Evolutionary conservation across 2,113 vertebrate species (phyloP), one percentile per base, ranked within the genome.

Genomic region (Pelobates fuscus): DNA sequence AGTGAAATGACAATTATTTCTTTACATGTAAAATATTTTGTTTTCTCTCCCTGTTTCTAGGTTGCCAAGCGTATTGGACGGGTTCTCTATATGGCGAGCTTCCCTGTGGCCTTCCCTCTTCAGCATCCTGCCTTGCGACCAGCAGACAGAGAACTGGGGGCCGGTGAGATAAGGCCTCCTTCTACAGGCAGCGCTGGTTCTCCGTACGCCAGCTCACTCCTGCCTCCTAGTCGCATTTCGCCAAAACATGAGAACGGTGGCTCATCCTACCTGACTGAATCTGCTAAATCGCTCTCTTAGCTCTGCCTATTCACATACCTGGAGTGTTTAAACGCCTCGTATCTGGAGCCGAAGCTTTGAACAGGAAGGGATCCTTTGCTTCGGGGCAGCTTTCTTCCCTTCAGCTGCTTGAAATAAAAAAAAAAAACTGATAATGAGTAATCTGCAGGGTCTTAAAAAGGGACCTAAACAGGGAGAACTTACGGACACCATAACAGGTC

Each of bases 51-150:
- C n/a, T n/a, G n/a, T n/a, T n/a, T 52, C 32, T 78, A 98, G 96
- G 96, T 98, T 2, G 96, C 96, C 61, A 93, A 92, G 55, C 88
- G 96, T 0, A 89, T 97, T 71, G 97, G 97, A 83, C 86, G 95
- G 24, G 91, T 98, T 41, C 92, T 98, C 82, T 99, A 93, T 85
- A 94, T 98, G 97, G 95, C 94, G 2, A 95, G 95, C 23, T 92
- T 98, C 79, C 97, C 97, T 0, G 80, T 97, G 91, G 91, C 95
- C 0, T 89, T 98, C 84, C 96, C 97, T 0, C 90, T 97, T 77
- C 94, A 94, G n/a, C 93, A 94, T 8, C 91, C 94, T 0, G 82
- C 78, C 1, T 80, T 94, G 18, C 88, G 88, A 59, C 86, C 91
- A 2, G 78, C 86, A 0, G 92, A 95, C 3, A 86, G 93, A 21